Conservation (phyloP, 2,797 vertebrate species). For the Passerculus sandwichensis region DNA sequence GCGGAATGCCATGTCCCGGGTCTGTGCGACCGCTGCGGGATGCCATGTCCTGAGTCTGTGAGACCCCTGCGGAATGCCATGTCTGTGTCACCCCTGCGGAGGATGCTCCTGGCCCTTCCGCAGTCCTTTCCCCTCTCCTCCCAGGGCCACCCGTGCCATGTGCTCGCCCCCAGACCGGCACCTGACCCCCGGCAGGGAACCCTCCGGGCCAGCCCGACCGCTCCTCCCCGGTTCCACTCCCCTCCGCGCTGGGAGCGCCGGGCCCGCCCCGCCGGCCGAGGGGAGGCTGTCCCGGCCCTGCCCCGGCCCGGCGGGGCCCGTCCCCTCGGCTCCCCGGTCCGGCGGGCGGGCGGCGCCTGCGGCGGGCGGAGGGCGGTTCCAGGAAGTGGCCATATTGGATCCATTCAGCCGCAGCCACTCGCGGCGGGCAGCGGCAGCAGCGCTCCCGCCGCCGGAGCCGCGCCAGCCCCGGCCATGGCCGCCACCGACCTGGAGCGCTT, state of each 20-base stretch:
- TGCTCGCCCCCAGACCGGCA: neutral
- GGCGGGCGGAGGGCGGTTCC: conserved; percentile 77
- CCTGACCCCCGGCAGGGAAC: too few species aligned
- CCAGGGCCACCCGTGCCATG: neutral
- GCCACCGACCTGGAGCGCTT: conserved; percentile 74
- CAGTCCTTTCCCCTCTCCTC: neutral
- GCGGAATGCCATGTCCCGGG: too few species aligned
- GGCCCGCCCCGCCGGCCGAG: neutral
- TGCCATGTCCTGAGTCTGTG: too few species aligned
- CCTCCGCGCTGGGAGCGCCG: neutral
- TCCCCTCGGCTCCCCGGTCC: neutral
- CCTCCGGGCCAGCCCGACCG: neutral
- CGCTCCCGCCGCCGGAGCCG: conserved; percentile 42
- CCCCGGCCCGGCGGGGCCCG: neutral
- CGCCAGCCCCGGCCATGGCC: conserved; percentile 59
- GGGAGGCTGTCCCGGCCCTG: neutral
- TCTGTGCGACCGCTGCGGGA: too few species aligned
- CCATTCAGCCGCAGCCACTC: conserved; percentile 74
- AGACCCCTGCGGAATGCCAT: too few species aligned
- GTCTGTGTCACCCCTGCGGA: too few species aligned
- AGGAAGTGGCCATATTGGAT: conserved; percentile 90
- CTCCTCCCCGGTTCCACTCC: rapidly evolving
- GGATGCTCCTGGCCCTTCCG: neutral
- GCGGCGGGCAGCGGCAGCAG: conserved; percentile 60
- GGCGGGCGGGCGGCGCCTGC: conserved; percentile 4